Base-by-base conservation (phyloP, 2,797 vertebrate species). In the Chelidonichthys spinosus region DNA sequence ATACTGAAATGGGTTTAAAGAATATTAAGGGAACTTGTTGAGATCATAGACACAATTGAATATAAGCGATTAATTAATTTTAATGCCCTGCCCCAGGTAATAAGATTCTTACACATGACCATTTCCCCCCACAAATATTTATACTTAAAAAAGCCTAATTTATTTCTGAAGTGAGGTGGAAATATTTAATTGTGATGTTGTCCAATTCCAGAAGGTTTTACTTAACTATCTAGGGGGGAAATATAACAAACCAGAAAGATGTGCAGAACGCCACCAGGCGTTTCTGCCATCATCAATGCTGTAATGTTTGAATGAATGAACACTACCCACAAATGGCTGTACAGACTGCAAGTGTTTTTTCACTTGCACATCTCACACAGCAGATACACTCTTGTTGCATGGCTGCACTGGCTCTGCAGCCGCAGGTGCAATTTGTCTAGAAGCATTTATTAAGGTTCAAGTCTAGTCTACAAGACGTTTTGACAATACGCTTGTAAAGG, bases 171-270 rank as follows among this genome's bases (percentile, higher is more conserved):
- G 14, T 18, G 11, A 68, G 37, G 5, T 50, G 37, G 32, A 49
- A 44, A 43, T n/a, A 25, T 4, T 72, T 53, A 8, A 44, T 33
- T 69, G 69, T 11, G 61, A 56, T 6, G 4, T 47, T 65, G 49
- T 25, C 49, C 47, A 50, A 50, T n/a, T 50, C 18, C 49, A 52
- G 25, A 52, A 11, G 18, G 10, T 52, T 18, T 6, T 32, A 52
- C 11, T 52, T 10, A 52, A 25, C 25, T 25, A n/a, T 50, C 25
- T 10, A 50, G 11, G 49, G 4, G 2, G 32, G 32, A 52, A 52
- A 32, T 52, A 13, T 2, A 32, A 52, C 18, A 52, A 32, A 32
- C 50, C 32, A 11, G 9, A 50, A 50, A 50, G 10, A 4, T 25
- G 18, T 4, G 5, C 49, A 25, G 9, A 25, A 50, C 32, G 35